Evolutionary conservation across 2,113 vertebrate species (phyloP).

Genomic region (Scalopus aquaticus): DNA sequence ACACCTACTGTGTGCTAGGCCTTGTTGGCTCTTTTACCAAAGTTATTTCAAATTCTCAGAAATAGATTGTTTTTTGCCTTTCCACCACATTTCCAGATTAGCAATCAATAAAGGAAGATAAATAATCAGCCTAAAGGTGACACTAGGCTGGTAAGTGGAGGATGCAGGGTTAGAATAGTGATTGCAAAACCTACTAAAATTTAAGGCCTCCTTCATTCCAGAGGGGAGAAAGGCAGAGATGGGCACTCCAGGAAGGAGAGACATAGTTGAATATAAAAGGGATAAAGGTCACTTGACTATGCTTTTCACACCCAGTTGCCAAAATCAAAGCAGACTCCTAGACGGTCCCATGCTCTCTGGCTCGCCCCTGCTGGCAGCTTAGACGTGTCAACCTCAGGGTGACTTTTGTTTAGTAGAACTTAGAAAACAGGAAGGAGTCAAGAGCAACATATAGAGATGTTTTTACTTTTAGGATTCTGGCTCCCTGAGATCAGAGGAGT

Average conservation of each 20-base stretch:
- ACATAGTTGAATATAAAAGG: neutral
- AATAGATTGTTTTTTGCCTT: neutral
- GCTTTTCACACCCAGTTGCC: neutral
- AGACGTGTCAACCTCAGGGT: neutral
- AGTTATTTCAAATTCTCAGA: neutral
- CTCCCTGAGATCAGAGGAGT: constrained; percentile 57
- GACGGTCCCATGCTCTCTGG: neutral
- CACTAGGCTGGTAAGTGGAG: neutral
- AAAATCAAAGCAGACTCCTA: neutral
- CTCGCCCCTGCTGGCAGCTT: constrained; percentile 11
- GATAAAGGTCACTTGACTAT: neutral
- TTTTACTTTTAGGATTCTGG: constrained; percentile 22
- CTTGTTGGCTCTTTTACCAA: neutral
- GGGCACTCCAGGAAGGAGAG: neutral
- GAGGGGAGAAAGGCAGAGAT: neutral
- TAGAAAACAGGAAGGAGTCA: constrained; percentile 52
- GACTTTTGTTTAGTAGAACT: constrained; percentile 47
- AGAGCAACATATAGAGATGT: neutral
- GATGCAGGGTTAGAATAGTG: neutral
- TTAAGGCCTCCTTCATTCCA: neutral
- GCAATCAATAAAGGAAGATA: neutral
- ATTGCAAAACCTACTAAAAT: neutral
- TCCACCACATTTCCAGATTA: neutral
- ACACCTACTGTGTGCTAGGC: neutral
- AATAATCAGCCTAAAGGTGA: neutral